These are phyloP conservation scores for Tenthredo livida DNA, from an alignment of 2,888 invertebrate species.

Conservation along the genomic window DNA sequence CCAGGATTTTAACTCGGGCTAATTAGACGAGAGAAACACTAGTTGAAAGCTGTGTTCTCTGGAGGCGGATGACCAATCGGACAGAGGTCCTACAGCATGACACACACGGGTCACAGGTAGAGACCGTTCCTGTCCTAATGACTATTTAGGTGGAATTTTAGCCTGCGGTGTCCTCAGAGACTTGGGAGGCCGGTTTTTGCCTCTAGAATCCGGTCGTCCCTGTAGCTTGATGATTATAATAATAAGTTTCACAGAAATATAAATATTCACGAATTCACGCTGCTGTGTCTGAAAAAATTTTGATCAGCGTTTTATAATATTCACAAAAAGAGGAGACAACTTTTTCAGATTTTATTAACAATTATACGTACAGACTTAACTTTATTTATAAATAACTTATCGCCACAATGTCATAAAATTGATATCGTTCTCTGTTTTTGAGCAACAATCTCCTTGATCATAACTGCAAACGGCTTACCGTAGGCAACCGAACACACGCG, in stretches of 20 bases:
- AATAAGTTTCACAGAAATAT: background rate
- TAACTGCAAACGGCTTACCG: background rate
- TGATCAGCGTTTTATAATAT: background rate
- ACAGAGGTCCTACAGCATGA: slow-evolving; percentile 29
- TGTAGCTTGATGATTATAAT: background rate
- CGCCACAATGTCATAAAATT: background rate
- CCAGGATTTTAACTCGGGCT: slow-evolving; percentile 64
- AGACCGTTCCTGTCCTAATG: slow-evolving; percentile 40
- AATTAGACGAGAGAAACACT: slow-evolving; percentile 75
- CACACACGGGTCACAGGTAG: slow-evolving; percentile 37
- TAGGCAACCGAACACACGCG: background rate
- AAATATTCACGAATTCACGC: background rate
- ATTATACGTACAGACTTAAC: background rate
- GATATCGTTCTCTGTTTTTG: too few species aligned
- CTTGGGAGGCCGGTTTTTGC: slow-evolving; percentile 21
- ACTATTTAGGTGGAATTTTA: slow-evolving; percentile 41
- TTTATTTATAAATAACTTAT: background rate
- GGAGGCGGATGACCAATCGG: slow-evolving; percentile 60
- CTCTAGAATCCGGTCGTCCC: slow-evolving; percentile 23
- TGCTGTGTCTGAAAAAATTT: background rate
- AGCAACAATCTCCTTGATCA: background rate
- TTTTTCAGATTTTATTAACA: background rate
- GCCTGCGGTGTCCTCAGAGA: slow-evolving; percentile 18
- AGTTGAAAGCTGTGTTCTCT: slow-evolving; percentile 71
- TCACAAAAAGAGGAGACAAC: background rate